A percentile compares a stretch with the other conserved stretches of the same genome.
Conservation (phyloP, 2,113 vertebrate species). For the Gymnarchus niloticus region DNA sequence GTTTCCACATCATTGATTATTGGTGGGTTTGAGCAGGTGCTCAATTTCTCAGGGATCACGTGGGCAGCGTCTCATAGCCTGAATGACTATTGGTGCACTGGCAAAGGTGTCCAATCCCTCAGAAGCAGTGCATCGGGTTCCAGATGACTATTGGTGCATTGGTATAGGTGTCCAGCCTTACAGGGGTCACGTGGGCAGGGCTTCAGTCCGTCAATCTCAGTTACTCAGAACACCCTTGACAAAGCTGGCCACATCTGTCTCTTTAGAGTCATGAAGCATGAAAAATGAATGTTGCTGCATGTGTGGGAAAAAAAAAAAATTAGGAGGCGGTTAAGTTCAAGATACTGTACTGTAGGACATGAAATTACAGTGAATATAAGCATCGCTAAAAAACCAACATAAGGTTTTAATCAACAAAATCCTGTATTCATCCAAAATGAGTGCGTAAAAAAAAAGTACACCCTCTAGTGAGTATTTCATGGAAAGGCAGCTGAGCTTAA, state of each 20-base stretch:
- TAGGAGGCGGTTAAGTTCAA: background rate
- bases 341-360: no score
- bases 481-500: slow-evolving; percentile 2
- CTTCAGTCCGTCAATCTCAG: slow-evolving; percentile 55
- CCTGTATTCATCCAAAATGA: background rate
- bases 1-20: background rate
- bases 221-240: slow-evolving; percentile 87
- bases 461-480: slow-evolving; percentile 34
- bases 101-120: background rate
- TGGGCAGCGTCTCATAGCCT: background rate
- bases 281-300: slow-evolving; percentile 90
- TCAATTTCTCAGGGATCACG: background rate
- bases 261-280: slow-evolving; percentile 87
- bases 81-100: background rate
- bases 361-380: no score
- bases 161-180: slow-evolving; percentile 46
- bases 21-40: background rate
- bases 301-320: background rate
- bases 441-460: background rate
- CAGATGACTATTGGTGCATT: slow-evolving; percentile 30
- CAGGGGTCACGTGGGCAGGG: slow-evolving; percentile 46
- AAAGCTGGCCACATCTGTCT: slow-evolving; percentile 91
- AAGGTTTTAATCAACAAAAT: background rate
- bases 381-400: background rate
- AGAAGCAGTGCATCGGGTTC: background rate